Evolutionary conservation across 53 echinoderm and acorn worm species (phyloP).

Genomic region (Hippasteria phrygiana): DNA sequence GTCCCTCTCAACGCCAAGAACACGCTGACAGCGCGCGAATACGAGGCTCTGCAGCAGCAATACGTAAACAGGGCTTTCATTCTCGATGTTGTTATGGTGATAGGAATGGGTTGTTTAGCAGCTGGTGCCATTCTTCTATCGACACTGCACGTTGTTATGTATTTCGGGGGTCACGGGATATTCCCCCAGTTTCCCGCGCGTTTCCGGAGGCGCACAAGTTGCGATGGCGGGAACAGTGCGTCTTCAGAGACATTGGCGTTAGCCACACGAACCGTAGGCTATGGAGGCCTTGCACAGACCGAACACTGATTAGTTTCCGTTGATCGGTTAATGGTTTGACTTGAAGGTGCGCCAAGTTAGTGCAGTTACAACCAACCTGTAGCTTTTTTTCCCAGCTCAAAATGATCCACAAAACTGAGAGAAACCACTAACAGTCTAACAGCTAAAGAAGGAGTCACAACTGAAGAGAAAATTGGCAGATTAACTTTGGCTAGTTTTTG

Average conservation of each 20-base stretch:
- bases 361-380: no score
- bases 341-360: no score
- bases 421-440: no score
- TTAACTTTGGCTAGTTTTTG: no score
- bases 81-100: conserved; percentile 52
- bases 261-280: neutral
- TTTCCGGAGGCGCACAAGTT: neutral
- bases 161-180: conserved; percentile 8
- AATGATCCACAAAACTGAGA: no score
- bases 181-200: conserved; percentile 13
- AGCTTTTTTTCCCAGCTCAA: no score
- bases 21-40: conserved; percentile 61
- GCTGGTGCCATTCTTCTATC: conserved; percentile 33
- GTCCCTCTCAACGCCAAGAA: conserved; percentile 13
- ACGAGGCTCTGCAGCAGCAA: conserved; percentile 49
- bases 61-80: conserved; percentile 27
- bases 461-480: no score
- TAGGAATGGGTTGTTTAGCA: conserved; percentile 49
- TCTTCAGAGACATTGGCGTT: neutral
- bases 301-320: neutral
- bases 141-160: conserved; percentile 47
- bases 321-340: no score
- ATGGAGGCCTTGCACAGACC: conserved; percentile 37
- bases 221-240: neutral
- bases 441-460: no score